Evolutionary conservation across 23 tunicate species (phyloP), one percentile per base, ranked within the genome.

Genomic region (Trididemnum clinides): DNA sequence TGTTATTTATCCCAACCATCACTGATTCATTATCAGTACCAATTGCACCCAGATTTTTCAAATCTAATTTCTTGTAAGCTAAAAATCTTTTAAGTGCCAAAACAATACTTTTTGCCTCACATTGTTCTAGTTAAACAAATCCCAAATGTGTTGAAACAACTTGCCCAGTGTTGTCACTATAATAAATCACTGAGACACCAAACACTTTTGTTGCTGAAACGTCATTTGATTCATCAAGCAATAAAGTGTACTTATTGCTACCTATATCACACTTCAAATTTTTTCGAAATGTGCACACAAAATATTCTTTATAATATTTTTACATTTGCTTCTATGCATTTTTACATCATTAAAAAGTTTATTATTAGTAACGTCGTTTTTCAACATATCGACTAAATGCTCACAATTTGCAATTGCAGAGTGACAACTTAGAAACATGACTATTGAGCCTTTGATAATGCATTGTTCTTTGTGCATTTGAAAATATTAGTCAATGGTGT

Each of bases 1-100:
- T n/a, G n/a, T n/a, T n/a, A n/a, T n/a, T 85, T 85, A 22, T 75
- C 74, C 89, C 82, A 1, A 18, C 51, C 82, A 77, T 62, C 23
- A 62, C 70, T 10, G 26, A 18, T 62, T 20, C 70, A 62, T 62
- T 62, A 62, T 62, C 70, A 18, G 70, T 62, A 62, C 70, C 70
- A 62, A 21, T 62, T 20, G 70, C 70, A 18, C 22, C 25, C 5
- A 62, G 70, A 18, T 22, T 62, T 18, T 62, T 62, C 26, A 62
- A 18, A 62, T 62, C 27, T 62, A 62, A 62, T 18, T 62, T 20
- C n/a, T n/a, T n/a, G n/a, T n/a, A n/a, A n/a, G n/a, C n/a, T n/a
- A n/a, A n/a, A n/a, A n/a, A n/a, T n/a, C 70, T 62, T 62, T 62
- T 62, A 20, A 62, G 23, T 62, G 70, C 25, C 23, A 18, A 18